Evolutionary conservation across 2,113 vertebrate genomes (phyloP).

Genomic region (Scomber japonicus): DNA sequence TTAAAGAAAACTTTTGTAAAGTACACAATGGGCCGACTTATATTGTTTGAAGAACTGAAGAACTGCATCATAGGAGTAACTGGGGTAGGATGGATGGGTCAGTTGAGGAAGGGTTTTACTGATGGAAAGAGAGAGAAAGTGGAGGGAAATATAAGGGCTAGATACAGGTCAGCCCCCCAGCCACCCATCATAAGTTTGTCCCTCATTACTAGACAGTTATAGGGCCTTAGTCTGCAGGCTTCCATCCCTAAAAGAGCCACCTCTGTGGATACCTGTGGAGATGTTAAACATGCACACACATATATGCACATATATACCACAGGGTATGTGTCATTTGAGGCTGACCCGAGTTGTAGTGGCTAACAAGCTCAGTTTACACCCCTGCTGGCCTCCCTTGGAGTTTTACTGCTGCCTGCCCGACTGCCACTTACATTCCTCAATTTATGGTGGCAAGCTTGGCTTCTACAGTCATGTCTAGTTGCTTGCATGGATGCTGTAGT

Average conservation of each 20-base stretch:
- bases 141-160: conserved; percentile 34
- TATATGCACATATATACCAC: conserved; percentile 34
- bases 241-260: conserved; percentile 64
- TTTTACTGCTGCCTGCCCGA: conserved; percentile 77
- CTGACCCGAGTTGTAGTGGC: conserved; percentile 66
- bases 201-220: conserved; percentile 77
- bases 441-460: conserved; percentile 79
- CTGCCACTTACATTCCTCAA: conserved; percentile 81
- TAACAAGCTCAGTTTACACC: conserved; percentile 83
- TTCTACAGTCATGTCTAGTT: conserved; percentile 72
- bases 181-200: conserved; percentile 61
- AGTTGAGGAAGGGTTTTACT: conserved; percentile 10
- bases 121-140: conserved; percentile 23
- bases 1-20: background rate
- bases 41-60: background rate
- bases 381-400: conserved; percentile 73
- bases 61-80: background rate
- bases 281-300: conserved; percentile 50
- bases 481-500: conserved; percentile 66
- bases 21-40: conserved; percentile 5
- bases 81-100: background rate
- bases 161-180: conserved; percentile 68
- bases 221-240: conserved; percentile 55
- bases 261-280: conserved; percentile 65
- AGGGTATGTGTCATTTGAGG: conserved; percentile 57